Percentiles rank a stretch among this genome's conserved stretches.
Evolutionary conservation across 2,797 vertebrate species (phyloP).

Genomic region (Benthosema pterotum): DNA sequence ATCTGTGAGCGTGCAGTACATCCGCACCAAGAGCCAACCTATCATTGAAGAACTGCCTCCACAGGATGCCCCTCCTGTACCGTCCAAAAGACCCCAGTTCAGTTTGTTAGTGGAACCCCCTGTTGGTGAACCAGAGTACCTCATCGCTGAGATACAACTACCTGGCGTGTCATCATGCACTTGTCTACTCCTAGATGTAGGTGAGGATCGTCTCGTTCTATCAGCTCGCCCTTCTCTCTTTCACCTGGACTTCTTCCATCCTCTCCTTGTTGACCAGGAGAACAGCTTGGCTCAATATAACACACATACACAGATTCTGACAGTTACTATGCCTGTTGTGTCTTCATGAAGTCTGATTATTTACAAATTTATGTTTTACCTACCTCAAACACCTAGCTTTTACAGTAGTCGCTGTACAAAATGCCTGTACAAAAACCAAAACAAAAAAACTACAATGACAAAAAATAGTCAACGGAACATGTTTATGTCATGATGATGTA

Average conservation of each 20-base stretch:
- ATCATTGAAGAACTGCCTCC: constrained; percentile 85
- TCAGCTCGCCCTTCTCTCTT: constrained; percentile 80
- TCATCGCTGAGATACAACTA: constrained; percentile 86
- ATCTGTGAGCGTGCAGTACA: constrained; percentile 85
- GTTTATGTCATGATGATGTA: no score
- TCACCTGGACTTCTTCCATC: constrained; percentile 83
- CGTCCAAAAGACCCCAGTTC: constrained; percentile 68
- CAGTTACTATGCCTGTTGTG: constrained; percentile 73
- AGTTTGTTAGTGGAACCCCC: constrained; percentile 79
- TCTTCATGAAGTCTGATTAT: constrained; percentile 51
- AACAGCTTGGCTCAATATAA: constrained; percentile 85
- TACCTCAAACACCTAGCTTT: no score
- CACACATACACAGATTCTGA: constrained; percentile 75
- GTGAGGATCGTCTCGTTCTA: constrained; percentile 86
- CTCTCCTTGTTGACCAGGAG: constrained; percentile 77
- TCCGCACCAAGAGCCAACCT: constrained; percentile 83
- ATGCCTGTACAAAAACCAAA: no score
- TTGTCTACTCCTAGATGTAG: constrained; percentile 81
- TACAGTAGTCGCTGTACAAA: no score
- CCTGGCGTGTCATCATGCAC: constrained; percentile 80
- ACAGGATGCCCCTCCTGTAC: constrained; percentile 49
- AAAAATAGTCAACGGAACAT: no score
- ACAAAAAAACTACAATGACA: no score
- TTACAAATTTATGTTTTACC: no score
- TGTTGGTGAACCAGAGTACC: constrained; percentile 76